A percentile compares a stretch with the other conserved stretches of the same genome.
Evolutionary conservation across 2,888 invertebrate species (phyloP).

Genomic region (Pyrochroa serraticornis): DNA sequence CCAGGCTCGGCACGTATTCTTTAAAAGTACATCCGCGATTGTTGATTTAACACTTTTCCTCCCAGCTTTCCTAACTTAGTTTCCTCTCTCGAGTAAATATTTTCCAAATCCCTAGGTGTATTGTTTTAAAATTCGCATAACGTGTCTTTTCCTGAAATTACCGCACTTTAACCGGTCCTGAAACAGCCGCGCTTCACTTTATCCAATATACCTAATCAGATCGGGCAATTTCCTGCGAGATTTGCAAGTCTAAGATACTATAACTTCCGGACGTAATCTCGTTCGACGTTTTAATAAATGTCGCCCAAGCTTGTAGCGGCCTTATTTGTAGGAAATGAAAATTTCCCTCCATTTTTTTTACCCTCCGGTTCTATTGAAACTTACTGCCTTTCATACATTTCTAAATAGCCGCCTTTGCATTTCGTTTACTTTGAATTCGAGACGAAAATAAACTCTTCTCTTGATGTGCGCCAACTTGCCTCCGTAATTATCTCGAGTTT

Average conservation of each 20-base stretch:
- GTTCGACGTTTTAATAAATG: slow-evolving; percentile 36
- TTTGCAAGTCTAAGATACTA: slow-evolving; percentile 34
- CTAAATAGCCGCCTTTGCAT: slow-evolving; percentile 10
- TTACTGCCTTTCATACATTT: slow-evolving; percentile 7
- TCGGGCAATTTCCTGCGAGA: slow-evolving; percentile 25
- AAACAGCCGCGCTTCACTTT: not conserved
- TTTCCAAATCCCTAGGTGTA: slow-evolving; percentile 26
- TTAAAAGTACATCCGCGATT: slow-evolving; percentile 34
- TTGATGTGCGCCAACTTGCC: no score
- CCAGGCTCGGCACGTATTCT: slow-evolving; percentile 33
- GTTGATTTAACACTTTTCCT: slow-evolving; percentile 35
- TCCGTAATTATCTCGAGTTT: slow-evolving; percentile 5
- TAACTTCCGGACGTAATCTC: slow-evolving; percentile 28
- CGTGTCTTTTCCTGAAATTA: slow-evolving; percentile 2
- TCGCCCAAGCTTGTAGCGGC: slow-evolving; percentile 7
- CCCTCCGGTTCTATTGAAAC: slow-evolving; percentile 5
- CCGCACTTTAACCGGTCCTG: not conserved
- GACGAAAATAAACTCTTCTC: not conserved
- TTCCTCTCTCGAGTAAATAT: slow-evolving; percentile 25
- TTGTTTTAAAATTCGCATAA: slow-evolving; percentile 27
- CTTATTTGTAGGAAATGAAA: slow-evolving; percentile 11
- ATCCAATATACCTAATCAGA: slow-evolving; percentile 16
- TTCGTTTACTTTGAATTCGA: slow-evolving; percentile 1
- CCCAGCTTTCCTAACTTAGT: slow-evolving; percentile 23
- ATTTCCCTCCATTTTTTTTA: not conserved